Evolutionary conservation across 2,888 invertebrate genomes (phyloP).

Genomic region (Perithous albicinctus): DNA sequence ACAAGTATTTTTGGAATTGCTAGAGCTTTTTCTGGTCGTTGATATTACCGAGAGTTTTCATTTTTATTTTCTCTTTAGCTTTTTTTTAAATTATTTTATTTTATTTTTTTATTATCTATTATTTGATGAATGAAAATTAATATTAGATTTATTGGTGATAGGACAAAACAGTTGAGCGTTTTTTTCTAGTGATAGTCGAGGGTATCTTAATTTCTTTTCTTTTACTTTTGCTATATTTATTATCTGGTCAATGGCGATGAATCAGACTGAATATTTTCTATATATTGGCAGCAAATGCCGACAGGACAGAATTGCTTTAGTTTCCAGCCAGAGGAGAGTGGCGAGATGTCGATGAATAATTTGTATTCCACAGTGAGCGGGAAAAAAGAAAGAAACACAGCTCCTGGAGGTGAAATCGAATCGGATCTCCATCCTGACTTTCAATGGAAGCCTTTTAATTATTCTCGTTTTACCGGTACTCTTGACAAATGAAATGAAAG

Average conservation of each 20-base stretch:
- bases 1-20: too few species aligned
- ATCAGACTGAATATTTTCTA: background rate
- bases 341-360: constrained; percentile 13
- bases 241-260: background rate
- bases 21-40: background rate
- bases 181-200: too few species aligned
- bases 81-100: too few species aligned
- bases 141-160: too few species aligned
- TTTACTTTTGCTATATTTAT: background rate
- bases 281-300: background rate
- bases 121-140: too few species aligned
- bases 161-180: too few species aligned
- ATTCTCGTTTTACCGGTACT: constrained; percentile 21
- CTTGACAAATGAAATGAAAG: background rate
- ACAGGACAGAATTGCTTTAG: background rate
- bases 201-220: too few species aligned
- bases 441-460: constrained; percentile 39
- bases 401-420: constrained; percentile 34
- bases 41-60: background rate
- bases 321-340: background rate
- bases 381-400: background rate
- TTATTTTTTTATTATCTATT: too few species aligned
- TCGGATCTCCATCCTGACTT: constrained; percentile 27
- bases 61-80: too few species aligned
- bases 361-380: constrained; percentile 33